phyloP scores from a whole-genome alignment of 1,140 invertebrate genomes.

The Zaprionus gabonicus region DNA sequence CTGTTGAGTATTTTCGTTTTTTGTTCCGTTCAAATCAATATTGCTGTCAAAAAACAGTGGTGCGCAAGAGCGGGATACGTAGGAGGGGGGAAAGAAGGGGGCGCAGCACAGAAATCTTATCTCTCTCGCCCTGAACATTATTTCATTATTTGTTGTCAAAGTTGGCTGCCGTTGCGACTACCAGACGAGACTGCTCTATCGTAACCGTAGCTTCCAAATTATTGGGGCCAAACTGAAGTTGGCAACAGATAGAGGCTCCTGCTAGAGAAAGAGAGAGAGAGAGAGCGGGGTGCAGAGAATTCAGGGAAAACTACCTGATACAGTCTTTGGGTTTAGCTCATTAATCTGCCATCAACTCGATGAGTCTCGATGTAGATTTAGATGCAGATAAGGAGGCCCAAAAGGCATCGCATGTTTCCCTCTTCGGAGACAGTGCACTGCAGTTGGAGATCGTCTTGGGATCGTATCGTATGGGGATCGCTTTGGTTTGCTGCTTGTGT shows the following conservation, averaged over 20 bases:
- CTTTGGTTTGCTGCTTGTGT: constrained; percentile 5
- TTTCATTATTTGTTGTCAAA: constrained; percentile 81
- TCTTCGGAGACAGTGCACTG: too few relatives aligned
- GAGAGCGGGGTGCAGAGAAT: not conserved
- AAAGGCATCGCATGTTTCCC: not conserved
- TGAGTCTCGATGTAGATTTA: constrained; percentile 33
- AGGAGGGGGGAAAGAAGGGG: not conserved
- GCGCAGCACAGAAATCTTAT: constrained; percentile 54
- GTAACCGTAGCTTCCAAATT: constrained; percentile 10
- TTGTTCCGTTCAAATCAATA: constrained; percentile 74
- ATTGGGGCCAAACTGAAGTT: constrained; percentile 38
- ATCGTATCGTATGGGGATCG: not conserved
- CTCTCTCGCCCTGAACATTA: constrained; percentile 67
- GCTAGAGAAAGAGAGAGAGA: not conserved
- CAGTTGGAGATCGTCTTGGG: not conserved
- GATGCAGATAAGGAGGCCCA: constrained; percentile 16
- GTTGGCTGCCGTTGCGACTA: constrained; percentile 69
- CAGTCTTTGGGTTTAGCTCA: constrained; percentile 19
- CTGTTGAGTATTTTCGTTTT: constrained; percentile 54
- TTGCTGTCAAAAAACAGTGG: constrained; percentile 66
- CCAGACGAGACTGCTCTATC: constrained; percentile 55
- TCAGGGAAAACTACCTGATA: constrained; percentile 21
- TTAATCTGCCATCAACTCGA: constrained; percentile 63
- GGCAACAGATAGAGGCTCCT: constrained; percentile 13
- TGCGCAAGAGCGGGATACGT: not conserved